These are phyloP conservation scores for Styela plicata DNA, from an alignment of 23 tunicate species.

Conservation along the genomic window DNA sequence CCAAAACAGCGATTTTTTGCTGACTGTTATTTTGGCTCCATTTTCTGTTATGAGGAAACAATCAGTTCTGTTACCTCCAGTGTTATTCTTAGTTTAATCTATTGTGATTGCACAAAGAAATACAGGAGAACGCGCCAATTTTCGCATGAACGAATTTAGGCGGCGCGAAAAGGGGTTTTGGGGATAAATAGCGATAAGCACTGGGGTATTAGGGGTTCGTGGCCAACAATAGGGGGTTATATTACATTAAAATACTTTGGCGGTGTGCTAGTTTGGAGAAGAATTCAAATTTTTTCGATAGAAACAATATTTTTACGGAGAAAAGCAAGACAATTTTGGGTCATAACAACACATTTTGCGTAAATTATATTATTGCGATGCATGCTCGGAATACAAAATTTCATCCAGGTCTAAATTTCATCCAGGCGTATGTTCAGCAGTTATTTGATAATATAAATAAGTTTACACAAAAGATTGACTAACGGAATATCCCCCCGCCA, in stretches of 20 bases:
- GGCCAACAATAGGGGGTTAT: background rate
- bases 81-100: slow-evolving; percentile 27
- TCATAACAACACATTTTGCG: background rate
- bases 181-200: background rate
- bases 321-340: background rate
- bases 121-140: background rate
- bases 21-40: slow-evolving; percentile 12
- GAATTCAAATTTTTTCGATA: background rate
- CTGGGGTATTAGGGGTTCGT: background rate
- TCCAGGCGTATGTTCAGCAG: background rate
- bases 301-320: background rate
- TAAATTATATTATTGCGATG: too few relatives aligned
- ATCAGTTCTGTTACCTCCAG: slow-evolving; percentile 4
- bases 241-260: background rate
- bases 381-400: background rate
- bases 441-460: too few relatives aligned
- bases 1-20: background rate
- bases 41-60: slow-evolving; percentile 14
- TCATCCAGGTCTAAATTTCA: background rate
- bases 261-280: background rate
- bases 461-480: too few relatives aligned
- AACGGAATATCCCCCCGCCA: too few relatives aligned
- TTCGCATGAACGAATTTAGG: background rate
- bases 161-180: background rate
- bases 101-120: slow-evolving; percentile 11